Evolutionary conservation across 2,888 invertebrate species (phyloP), one percentile per base, ranked within the genome.

Genomic region (Heliconius ethilla): DNA sequence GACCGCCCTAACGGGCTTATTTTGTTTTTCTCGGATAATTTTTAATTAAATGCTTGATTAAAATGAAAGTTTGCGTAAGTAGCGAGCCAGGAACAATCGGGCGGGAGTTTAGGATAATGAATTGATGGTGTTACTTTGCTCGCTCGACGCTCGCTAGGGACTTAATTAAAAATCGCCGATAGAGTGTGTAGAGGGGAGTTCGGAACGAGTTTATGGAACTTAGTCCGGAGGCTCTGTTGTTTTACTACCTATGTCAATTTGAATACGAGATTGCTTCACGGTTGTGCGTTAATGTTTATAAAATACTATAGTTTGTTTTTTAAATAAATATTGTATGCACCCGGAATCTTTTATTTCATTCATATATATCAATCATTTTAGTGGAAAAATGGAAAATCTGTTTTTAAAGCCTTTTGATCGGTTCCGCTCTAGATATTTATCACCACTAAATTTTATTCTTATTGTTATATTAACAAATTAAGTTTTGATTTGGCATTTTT

Each of bases 11-110:
- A 93, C 93, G 90, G 92, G 91, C 94, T 94, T 94, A 94, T 94
- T 94, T 94, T 94, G 94, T 94, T 94, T 94, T 94, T 94, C 93
- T 93, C 92, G 92, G 93, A 93, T 94, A 94, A 94, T 94, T 94
- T 94, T 94, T 94, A 94, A 94, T 94, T 94, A 94, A 94, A 94
- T 92, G 94, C 93, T 94, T 94, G 94, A 94, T 94, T 94, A 94
- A 94, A 94, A 94, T 94, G 93, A 94, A 94, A 94, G 94, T 94
- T 94, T 93, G 93, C 92, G 92, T 94, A 94, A 94, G 94, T 94
- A 94, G 92, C 93, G 92, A 91, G 90, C 93, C 92, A 90, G 91
- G 92, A 94, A 94, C 93, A 94, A 94, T 94, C 93, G 93, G 90
- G 92, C 90, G 89, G 87, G 93, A 94, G 94, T 94, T 94, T 94